Evolutionary conservation across 2,113 vertebrate species (phyloP), one percentile per base, ranked within the genome.

Genomic region (Porphyrio hochstetteri): DNA sequence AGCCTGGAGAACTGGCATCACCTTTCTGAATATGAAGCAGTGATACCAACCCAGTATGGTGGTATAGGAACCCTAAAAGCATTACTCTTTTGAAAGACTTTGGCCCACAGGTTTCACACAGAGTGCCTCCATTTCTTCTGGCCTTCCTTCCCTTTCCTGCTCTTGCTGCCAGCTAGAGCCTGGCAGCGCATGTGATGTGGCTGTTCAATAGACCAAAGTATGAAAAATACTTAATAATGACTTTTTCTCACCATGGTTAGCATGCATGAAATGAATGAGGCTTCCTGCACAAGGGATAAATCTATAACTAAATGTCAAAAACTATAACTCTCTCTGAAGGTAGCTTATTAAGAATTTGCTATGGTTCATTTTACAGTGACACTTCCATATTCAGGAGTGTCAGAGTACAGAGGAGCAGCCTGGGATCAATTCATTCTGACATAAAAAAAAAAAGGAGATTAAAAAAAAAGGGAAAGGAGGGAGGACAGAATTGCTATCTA

Each of bases 341-440:
- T 91, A 95, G 95, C 93, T 97, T 97, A 98, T 98, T 97, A 97
- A 97, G 95, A 96, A 96, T 95, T 95, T 97, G 96, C 91, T 92
- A 76, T 67, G 95, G 97, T 96, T 98, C 97, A 96, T 97, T 98
- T 97, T 98, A 78, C 96, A 97, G 88, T 89, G 97, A 95, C 97
- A 97, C 96, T 97, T 97, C 98, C 97, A 95, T 95, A 96, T 96
- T 97, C 90, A 79, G 88, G 65, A 90, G 95, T 96, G 97, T 97
- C 97, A 97, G 91, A 85, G 27, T 82, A 94, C 86, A 77, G 72
- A 96, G 80, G 46, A 97, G 74, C 70, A 92, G 95, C 89, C 93
- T 89, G 94, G 92, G 94, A 98, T 96, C 97, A 97, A 95, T 98
- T 97, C 89, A 92, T 96, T 93, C 88, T 97, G 95, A 71, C 90